Evolutionary conservation across 1,140 invertebrate genomes (phyloP), one percentile per base, ranked within the genome.

Genomic region (Condylostylus longicornis): DNA sequence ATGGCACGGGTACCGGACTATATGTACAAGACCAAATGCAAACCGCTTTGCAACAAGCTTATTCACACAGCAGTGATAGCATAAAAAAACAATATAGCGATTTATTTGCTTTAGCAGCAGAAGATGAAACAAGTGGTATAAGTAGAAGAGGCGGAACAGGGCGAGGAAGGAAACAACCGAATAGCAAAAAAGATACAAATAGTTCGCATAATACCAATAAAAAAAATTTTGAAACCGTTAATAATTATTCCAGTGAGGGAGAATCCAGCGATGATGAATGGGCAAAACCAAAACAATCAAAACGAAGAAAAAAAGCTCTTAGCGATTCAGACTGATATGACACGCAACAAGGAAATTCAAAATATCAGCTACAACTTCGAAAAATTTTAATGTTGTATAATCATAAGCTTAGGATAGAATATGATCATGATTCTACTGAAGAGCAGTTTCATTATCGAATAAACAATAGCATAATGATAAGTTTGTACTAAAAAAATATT

Each of bases 61-160:
- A 82, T 52, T 72, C 72, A 18, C 74, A 79, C 38, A 81, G 84
- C 54, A 87, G 68, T 51, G 88, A 93, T 56, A 72, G 72, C 39
- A 62, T 67, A 58, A 68, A 70, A 68, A 84, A 82, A 64, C 85
- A 82, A 64, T 95, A 85, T 57, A 79, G 81, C 58, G 86, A 94
- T 53, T 67, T 97, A 38, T 86, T 95, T 62, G 79, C 85, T 1
- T 68, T 95, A 44, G 82, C 86, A 6, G 89, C 90, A 59, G 78
- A 88, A 43, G 86, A 86, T 41, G 88, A 91, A 28, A 60, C 52
- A 5, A 55, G 53, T 18, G 52, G 50, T 4, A 57, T 60, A 23
- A 55, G 58, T 2, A 42, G 58, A 7, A 47, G 58, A 10, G 58
- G 58, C 8, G 48, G 49, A 7, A 60, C 54, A 38, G 54, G 53